phyloP scores from a whole-genome alignment of 2,113 vertebrate genomes.

The Melanostigma gelatinosum region DNA sequence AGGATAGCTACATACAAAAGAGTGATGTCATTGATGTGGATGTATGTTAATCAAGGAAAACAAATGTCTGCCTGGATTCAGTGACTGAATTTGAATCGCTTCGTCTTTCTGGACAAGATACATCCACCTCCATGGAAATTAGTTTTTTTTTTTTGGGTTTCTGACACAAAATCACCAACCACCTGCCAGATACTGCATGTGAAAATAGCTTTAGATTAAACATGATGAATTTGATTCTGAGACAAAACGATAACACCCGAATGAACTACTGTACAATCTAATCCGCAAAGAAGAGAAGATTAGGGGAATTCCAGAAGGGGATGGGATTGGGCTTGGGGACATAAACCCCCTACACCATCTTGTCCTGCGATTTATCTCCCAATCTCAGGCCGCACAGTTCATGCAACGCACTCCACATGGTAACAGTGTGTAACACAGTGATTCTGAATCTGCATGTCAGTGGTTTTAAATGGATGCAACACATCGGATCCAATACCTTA shows the following conservation, averaged over 20 bases:
- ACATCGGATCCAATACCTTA: neutral
- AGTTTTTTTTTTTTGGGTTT: conserved; percentile 12
- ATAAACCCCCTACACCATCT: conserved; percentile 71
- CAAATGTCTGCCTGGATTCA: conserved; percentile 1
- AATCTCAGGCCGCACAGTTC: conserved; percentile 61
- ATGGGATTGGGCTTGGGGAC: conserved; percentile 72
- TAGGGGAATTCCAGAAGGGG: conserved; percentile 79
- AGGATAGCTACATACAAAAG: conserved; percentile 51
- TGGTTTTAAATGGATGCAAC: neutral
- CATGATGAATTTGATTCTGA: conserved; percentile 59
- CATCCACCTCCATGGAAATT: neutral
- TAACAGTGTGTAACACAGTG: neutral
- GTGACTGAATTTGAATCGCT: conserved; percentile 14
- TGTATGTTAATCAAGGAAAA: conserved; percentile 45
- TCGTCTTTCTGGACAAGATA: neutral
- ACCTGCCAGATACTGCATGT: conserved; percentile 61
- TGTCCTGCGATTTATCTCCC: conserved; percentile 72
- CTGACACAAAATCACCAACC: conserved; percentile 47
- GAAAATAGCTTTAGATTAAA: conserved; percentile 77
- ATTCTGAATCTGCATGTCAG: neutral
- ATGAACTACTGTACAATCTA: conserved; percentile 73
- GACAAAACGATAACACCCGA: conserved; percentile 57
- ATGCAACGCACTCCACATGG: conserved; percentile 36
- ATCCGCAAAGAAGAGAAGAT: conserved; percentile 77
- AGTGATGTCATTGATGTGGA: conserved; percentile 62